Conservation (phyloP, 2,113 vertebrate species). For the Alethe castanea region DNA sequence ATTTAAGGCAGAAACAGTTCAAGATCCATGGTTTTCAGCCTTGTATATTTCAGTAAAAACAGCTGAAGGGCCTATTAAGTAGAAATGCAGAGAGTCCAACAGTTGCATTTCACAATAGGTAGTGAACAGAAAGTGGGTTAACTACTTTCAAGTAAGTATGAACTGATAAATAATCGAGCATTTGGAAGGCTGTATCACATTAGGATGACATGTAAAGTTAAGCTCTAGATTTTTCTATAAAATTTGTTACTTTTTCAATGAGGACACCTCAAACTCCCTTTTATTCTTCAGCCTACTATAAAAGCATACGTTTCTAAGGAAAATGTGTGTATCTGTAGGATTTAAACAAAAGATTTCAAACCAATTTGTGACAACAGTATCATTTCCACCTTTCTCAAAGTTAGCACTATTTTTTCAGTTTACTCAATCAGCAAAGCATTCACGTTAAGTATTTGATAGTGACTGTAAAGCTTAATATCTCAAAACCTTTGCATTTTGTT, state of each 20-base stretch:
- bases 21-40: background rate
- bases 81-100: background rate
- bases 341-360: background rate
- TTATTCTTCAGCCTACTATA: background rate
- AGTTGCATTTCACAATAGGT: background rate
- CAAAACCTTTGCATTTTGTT: background rate
- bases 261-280: background rate
- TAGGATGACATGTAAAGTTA: background rate
- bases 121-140: background rate
- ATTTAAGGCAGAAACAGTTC: background rate
- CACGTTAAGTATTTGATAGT: background rate
- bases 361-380: background rate
- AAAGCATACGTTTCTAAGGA: background rate
- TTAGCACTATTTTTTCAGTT: background rate
- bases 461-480: background rate
- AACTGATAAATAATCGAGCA: background rate
- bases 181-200: background rate
- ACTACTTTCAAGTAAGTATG: background rate
- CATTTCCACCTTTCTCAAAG: background rate
- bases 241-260: background rate
- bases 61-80: background rate
- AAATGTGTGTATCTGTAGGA: background rate
- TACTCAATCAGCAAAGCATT: background rate
- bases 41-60: background rate
- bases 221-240: background rate